Base-by-base conservation (phyloP, 1,140 invertebrate genomes). In the Drosophila prosaltans region DNA sequence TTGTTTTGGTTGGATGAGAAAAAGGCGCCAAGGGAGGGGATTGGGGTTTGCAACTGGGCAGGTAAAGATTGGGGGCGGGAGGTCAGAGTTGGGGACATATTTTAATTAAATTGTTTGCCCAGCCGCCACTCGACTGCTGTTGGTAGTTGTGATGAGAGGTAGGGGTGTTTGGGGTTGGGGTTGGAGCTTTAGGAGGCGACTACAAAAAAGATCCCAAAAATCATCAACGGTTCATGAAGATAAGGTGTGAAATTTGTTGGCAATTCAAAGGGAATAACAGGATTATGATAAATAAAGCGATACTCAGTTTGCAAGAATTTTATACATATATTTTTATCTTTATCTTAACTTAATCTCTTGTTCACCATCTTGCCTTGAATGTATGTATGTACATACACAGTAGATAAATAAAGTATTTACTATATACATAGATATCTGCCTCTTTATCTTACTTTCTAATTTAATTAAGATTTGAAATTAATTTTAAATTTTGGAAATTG, bases 91-190 rank as follows among this genome's bases (percentile, higher is more conserved):
- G 65, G 83, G 79, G 80, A 85, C 82, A 86, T 86, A 86, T 88
- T 86, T 86, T 88, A 86, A 86, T 86, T 86, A 86, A 86, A 86
- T 88, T 86, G 82, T 88, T 82, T 88, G 76, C 72, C 71, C 55
- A 65, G 55, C 48, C 64, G 54, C 74, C 67, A 54, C 70, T 72
- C 60, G 63, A 39, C 3, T 36, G 32, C 32, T 36, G 3, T 36
- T 36, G 32, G 32, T 36, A 6, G 6, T 30, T 4, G 28, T 7
- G 32, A 7, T 36, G 32, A 30, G 28, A 30, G 45, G 45, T 26
- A 3, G 7, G 45, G 43, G 43, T 2, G n/a, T 5, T 36, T 36
- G 6, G 32, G 32, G 2, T 30, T 45, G 43, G 57, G 11, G 32
- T 8, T 36, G 0, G n/a, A 6, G 11, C 6, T 57, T 30, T n/a